Evolutionary conservation across 2,113 vertebrate genomes (phyloP).

Genomic region (Lophotis ruficrista): DNA sequence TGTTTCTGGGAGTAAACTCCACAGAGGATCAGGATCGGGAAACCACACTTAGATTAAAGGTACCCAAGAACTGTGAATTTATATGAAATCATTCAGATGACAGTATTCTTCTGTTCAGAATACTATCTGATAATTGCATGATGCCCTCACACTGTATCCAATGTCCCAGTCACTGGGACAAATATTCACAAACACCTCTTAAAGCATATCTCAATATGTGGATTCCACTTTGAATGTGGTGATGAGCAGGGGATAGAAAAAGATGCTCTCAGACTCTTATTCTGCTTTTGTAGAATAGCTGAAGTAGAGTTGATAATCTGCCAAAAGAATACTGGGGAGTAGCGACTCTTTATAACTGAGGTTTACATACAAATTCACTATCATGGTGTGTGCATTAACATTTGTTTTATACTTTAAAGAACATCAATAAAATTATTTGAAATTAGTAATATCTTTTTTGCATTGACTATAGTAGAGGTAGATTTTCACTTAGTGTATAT

Average conservation of each 20-base stretch:
- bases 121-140: neutral
- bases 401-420: neutral
- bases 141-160: neutral
- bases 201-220: neutral
- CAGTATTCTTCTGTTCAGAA: neutral
- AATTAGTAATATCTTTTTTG: neutral
- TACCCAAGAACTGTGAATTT: neutral
- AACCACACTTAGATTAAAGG: neutral
- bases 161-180: neutral
- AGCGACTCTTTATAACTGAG: neutral
- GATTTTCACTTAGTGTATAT: neutral
- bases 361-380: neutral
- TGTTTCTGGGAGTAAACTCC: neutral
- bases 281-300: neutral
- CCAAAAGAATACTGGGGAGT: neutral
- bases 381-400: fast-evolving
- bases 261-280: neutral
- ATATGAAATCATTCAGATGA: neutral
- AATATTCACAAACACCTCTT: neutral
- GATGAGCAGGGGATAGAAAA: neutral
- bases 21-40: neutral
- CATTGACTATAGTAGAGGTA: neutral
- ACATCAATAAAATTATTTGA: neutral
- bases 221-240: neutral
- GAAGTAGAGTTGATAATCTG: neutral